Base-by-base conservation (phyloP, 2,888 invertebrate genomes). In the Toxonevra muliebris region DNA sequence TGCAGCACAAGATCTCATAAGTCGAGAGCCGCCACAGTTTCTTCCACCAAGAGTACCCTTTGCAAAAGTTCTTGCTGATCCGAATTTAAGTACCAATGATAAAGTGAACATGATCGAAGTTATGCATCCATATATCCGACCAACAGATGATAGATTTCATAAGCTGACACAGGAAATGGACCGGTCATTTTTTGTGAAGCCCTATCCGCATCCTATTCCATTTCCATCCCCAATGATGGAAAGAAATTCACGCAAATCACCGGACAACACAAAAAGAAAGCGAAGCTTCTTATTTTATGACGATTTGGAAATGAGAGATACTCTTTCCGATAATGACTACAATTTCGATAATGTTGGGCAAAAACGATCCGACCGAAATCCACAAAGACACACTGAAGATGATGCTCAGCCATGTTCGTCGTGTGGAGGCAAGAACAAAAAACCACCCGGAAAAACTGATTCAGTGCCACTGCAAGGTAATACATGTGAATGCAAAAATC, bases 221-320 rank as follows among this genome's bases (percentile, higher is more conserved):
- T 8, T 69, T 59, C 60, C 53, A 55, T 4, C 48, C 61, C 40
- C 65, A 43, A 9, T 9, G 12, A 15, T 20, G 17, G 30, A 45
- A 12, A n/a, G 40, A 20, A 55, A 20, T 7, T 10, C 17, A 19
- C 41, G 61, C 20, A 45, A 15, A 58, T 10, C 50, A 48, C 43
- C 12, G 19, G 53, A 61, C 5, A 69, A 69, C 3, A n/a, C 66
- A 1, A 59, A 48, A 30, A 63, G 58, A 20, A 71, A 70, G 48
- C 53, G 68, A 41, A 71, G 69, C 41, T 71, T 58, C 19, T 9
- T 73, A 0, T 53, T 72, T 12, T 74, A 75, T 50, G 76, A 76
- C 53, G 74, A 75, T 65, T 60, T 76, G 30, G 70, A 71, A 12
- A 67, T 75, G 48, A 71, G 65, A 10, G 75, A 75, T 12, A 69